Base-by-base conservation (phyloP, 2,888 invertebrate species). In the Drosophila tripunctata region DNA sequence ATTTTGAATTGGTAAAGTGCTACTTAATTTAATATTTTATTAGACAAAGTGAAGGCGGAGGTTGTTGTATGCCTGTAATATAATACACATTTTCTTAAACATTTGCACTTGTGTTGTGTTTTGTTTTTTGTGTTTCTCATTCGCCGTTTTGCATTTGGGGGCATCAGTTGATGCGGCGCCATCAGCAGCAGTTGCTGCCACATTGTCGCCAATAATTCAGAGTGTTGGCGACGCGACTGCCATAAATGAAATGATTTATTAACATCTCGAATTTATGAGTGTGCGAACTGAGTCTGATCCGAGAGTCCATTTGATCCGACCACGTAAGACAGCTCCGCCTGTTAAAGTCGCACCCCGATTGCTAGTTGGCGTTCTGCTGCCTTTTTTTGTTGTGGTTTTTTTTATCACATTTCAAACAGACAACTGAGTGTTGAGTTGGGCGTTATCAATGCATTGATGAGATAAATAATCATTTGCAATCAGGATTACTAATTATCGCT, bases 121-220 rank as follows among this genome's bases (percentile, higher is more conserved):
- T 21, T 21, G 3, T 21, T 27, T 27, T 3, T 27, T 36, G 27
- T 22, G 21, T 54, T 43, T 12, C 8, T 27, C 8, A 2, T 17
- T 6, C 12, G 2, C 40, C 19, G 44, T 6, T 44, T 65, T 56
- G 33, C 67, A 58, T 67, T 30, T 57, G 45, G n/a, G 30, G 30
- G 50, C 30, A 19, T 31, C 51, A 35, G 27, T 22, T 56, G 27
- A 19, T 52, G 55, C 36, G 63, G 57, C 75, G 63, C 54, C 62
- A 57, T 12, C 22, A 27, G 35, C 48, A 21, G 44, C 38, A 24
- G 27, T 22, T 27, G 69, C 78, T 78, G 75, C 82, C 87, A 78
- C 78, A 85, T 75, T 81, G 85, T 85, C 87, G 87, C 78, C 87
- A 87, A 85, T 75, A 87, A 71, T 78, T 79, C 68, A 83, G 62